Conservation (phyloP, 2,113 vertebrate species). For the Chinchilla lanigera region DNA sequence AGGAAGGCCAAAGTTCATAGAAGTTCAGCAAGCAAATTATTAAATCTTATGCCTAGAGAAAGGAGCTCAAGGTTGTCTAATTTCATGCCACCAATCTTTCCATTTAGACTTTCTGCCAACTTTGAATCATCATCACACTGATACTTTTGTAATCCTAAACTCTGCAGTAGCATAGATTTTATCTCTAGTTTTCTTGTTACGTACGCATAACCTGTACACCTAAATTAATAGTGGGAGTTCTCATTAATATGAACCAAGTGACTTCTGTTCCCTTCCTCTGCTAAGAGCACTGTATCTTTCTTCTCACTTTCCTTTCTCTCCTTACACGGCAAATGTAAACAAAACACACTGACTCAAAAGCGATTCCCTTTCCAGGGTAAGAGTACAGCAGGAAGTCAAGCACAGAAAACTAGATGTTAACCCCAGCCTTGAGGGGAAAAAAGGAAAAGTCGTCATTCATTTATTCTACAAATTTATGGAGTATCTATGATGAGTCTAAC, state of each 20-base stretch:
- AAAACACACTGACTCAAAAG: conserved; percentile 1
- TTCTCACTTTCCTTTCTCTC: neutral
- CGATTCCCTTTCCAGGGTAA: neutral
- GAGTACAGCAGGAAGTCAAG: conserved; percentile 13
- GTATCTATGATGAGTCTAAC: neutral
- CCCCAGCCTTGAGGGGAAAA: neutral
- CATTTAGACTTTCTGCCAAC: neutral
- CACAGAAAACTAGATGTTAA: neutral
- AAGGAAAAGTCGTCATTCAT: neutral
- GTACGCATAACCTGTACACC: conserved; percentile 13
- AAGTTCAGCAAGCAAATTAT: neutral
- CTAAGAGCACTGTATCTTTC: conserved; percentile 8
- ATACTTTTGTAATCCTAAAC: neutral
- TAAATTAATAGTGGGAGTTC: neutral
- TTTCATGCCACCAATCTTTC: neutral
- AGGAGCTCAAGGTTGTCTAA: neutral
- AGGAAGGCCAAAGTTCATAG: neutral
- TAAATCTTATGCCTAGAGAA: neutral
- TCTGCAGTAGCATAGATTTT: conserved; percentile 27
- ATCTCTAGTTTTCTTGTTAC: conserved; percentile 38
- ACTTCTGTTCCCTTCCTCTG: neutral
- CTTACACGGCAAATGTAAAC: neutral
- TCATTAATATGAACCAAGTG: conserved; percentile 1
- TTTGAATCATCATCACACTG: neutral
- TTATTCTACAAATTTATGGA: conserved; percentile 35